Evolutionary conservation across 2,113 vertebrate species (phyloP), one percentile per base, ranked within the genome.

Genomic region (Gadus chalcogrammus): DNA sequence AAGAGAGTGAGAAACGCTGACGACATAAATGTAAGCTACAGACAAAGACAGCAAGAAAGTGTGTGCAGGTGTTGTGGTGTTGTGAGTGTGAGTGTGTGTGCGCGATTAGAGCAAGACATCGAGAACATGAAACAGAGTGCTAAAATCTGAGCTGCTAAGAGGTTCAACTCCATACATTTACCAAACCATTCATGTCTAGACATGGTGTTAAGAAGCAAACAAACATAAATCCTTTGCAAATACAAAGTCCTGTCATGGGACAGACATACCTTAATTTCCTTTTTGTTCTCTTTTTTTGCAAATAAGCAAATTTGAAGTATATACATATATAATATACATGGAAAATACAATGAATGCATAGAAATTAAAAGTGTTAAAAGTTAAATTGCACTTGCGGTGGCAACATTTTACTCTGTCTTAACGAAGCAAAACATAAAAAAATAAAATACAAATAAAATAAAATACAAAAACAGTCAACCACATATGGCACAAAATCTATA

Each of bases 311-410:
- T 67, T 80, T 79, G 35, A 88, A 89, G 81, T 85, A 88, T 89
- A 88, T 90, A 94, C 93, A 94, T 91, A 95, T 65, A 82, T 92
- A 94, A 87, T 92, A 89, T 97, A 95, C 94, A 96, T 88, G 88
- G 87, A 90, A 79, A 85, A 94, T 91, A 89, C 80, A 81, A 87
- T 71, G 75, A 82, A 89, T 91, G 91, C 90, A 92, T 82, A 90
- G 85, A 91, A 94, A 91, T 89, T 84, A 86, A 88, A 83, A 74
- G 82, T 88, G 91, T 93, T 93, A 48, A 48, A 48, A 94, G 89
- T 91, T 82, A 86, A 94, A 90, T 80, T 73, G 91, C 59, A 62
- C 66, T 75, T 68, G 88, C 80, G 74, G 82, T 93, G 94, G 87
- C 91, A 84, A 90, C 38, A 91, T 69, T 79, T 71, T 86, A 73